These are phyloP conservation scores for Molorchus minor DNA, from an alignment of 2,888 invertebrate genomes.

Conservation along the genomic window DNA sequence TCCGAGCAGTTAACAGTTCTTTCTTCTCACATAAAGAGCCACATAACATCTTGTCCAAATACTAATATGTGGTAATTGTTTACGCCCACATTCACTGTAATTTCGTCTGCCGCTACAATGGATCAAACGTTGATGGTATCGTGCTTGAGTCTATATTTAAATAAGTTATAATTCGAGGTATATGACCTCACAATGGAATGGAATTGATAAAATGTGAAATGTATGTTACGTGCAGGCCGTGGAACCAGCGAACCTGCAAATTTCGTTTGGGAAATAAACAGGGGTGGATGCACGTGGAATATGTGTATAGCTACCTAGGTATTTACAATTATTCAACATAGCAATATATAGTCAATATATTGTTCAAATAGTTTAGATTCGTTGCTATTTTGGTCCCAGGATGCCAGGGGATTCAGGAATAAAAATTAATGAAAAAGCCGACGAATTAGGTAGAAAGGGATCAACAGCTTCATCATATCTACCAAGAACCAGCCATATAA, in stretches of 20 bases:
- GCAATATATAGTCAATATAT: too few relatives aligned
- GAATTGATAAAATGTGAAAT: slow-evolving; percentile 17
- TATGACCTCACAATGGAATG: slow-evolving; percentile 29
- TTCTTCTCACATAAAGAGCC: slow-evolving; percentile 23
- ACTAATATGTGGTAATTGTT: slow-evolving; percentile 32
- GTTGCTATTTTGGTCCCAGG: too few relatives aligned
- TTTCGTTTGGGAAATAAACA: too few relatives aligned
- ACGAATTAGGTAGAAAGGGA: too few relatives aligned
- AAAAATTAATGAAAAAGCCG: too few relatives aligned
- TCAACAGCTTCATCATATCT: too few relatives aligned
- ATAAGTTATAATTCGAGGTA: slow-evolving; percentile 31
- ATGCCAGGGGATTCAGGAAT: too few relatives aligned
- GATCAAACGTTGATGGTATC: slow-evolving; percentile 14
- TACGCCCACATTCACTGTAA: slow-evolving; percentile 32
- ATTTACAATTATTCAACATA: too few relatives aligned
- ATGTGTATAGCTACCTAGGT: too few relatives aligned
- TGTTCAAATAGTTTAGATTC: too few relatives aligned
- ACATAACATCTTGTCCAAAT: slow-evolving; percentile 11
- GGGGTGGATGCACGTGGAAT: too few relatives aligned
- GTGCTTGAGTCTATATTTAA: slow-evolving; percentile 28
- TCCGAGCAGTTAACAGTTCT: slow-evolving; percentile 15
- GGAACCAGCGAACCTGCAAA: slow-evolving; percentile 13
- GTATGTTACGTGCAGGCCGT: slow-evolving; percentile 11
- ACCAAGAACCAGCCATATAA: too few relatives aligned
- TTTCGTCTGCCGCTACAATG: slow-evolving; percentile 30